Conservation (phyloP, 1,140 invertebrate genomes). For the Tachypleus tridentatus region DNA sequence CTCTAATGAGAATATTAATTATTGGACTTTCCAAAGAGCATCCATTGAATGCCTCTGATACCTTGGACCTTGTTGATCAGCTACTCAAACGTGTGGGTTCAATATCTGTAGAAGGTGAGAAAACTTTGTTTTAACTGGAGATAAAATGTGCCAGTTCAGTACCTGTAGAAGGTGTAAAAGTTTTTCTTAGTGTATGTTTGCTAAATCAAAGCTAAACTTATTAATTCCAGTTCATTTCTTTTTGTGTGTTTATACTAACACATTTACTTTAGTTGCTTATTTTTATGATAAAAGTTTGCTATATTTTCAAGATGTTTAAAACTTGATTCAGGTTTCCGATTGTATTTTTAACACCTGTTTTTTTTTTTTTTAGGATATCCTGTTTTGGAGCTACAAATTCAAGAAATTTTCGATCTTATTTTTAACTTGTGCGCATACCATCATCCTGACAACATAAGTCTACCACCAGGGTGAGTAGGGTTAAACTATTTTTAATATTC, state of each 20-base stretch:
- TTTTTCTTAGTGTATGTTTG: neutral
- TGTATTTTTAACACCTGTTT: too few species aligned
- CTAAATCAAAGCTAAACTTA: too few species aligned
- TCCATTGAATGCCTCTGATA: slow-evolving; percentile 62
- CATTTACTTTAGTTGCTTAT: too few species aligned
- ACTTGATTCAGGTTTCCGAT: too few species aligned
- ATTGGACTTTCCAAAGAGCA: slow-evolving; percentile 70
- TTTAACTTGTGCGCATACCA: slow-evolving; percentile 83
- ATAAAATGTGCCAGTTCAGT: too few species aligned
- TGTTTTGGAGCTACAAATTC: slow-evolving; percentile 55
- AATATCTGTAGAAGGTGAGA: slow-evolving; percentile 52
- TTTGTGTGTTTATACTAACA: too few species aligned
- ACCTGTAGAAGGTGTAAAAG: slow-evolving; percentile 32
- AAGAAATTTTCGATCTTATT: slow-evolving; percentile 76
- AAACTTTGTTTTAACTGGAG: too few species aligned
- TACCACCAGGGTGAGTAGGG: slow-evolving; percentile 49
- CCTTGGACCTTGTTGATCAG: slow-evolving; percentile 71
- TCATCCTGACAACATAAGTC: slow-evolving; percentile 79
- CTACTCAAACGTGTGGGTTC: slow-evolving; percentile 68
- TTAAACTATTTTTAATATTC: slow-evolving; percentile 1
- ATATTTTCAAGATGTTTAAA: too few species aligned
- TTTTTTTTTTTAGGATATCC: too few species aligned
- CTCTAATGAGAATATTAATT: slow-evolving; percentile 61
- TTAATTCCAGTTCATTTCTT: too few species aligned
- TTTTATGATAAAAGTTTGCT: too few species aligned